Percentiles rank a stretch among this genome's conserved stretches.
These are phyloP conservation scores for Lacerta bilineata DNA, from an alignment of 2,797 vertebrate genomes.

Conservation along the genomic window DNA sequence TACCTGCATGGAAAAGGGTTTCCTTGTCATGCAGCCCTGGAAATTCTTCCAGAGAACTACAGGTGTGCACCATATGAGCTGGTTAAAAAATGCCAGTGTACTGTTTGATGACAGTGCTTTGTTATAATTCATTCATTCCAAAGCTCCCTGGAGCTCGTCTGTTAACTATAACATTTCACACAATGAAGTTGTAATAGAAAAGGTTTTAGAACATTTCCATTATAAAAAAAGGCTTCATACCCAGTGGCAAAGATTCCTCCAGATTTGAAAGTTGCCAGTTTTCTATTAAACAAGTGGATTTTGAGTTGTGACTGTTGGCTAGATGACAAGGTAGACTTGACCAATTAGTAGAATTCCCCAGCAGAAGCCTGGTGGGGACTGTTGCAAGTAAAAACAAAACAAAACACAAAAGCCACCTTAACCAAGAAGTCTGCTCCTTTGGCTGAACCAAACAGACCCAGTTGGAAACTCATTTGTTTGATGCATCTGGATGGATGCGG, in stretches of 20 bases:
- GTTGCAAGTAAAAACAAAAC: fast-evolving
- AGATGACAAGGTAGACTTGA: constrained; percentile 18
- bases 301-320: constrained; percentile 22
- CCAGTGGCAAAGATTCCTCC: neutral
- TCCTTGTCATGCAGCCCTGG: neutral
- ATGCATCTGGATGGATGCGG: neutral
- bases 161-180: constrained; percentile 35
- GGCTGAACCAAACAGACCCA: neutral
- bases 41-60: neutral
- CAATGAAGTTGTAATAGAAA: constrained; percentile 16
- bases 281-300: constrained; percentile 13
- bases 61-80: neutral
- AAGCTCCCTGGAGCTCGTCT: neutral
- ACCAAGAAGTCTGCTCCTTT: neutral
- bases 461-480: neutral
- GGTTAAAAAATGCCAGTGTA: neutral
- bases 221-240: constrained; percentile 42
- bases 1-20: neutral
- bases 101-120: neutral
- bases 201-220: constrained; percentile 29
- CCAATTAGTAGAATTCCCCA: neutral
- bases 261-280: constrained; percentile 25
- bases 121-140: constrained; percentile 42
- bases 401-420: no score
- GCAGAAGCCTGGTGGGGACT: constrained; percentile 2